Evolutionary conservation across 2,797 vertebrate species (phyloP), one percentile per base, ranked within the genome.

Genomic region (Channallabes apus): DNA sequence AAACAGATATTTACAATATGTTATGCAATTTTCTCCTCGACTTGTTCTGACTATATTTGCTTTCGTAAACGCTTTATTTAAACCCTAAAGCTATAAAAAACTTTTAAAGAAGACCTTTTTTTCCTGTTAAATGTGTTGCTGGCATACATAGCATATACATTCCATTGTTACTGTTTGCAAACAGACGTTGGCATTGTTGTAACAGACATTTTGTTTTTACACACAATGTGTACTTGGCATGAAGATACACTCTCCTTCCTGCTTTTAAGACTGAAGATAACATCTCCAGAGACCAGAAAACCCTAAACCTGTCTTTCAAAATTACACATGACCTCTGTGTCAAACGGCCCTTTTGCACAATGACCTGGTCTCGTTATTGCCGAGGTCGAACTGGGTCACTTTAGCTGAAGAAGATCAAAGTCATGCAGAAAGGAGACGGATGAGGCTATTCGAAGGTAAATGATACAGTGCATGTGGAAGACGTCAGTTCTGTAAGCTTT

Each of bases 271-370:
- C 80, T 72, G 67, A 32, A 69, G 86, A 88, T 88, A 87, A 83
- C 71, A 88, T 87, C 84, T 80, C 76, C 67, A 81, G 78, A 78
- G n/a, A 80, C 62, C 71, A 79, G 80, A 82, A 32, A 75, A 89
- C 54, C 82, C 32, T 85, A 85, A 86, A 88, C 62, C 84, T 83
- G 87, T 90, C 88, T 86, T 58, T 76, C 64, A 35, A 65, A 86
- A 82, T 87, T 82, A 81, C 82, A 80, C 71, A 18, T 69, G 64
- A 80, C 87, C 86, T 65, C 73, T 24, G 61, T 80, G 65, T 85
- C 84, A 72, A 64, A 59, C 27, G 0, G 81, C 86, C 71, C 79
- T 80, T 18, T 71, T 27, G 76, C 82, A 85, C 72, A 22, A 32
- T 69, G 82, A 82, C 82, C 86, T 80, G 77, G 78, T 58, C 73